A percentile compares a stretch with the other conserved stretches of the same genome.
These are phyloP conservation scores for Anas platyrhynchos DNA, from an alignment of 2,113 vertebrate species.

Conservation along the genomic window DNA sequence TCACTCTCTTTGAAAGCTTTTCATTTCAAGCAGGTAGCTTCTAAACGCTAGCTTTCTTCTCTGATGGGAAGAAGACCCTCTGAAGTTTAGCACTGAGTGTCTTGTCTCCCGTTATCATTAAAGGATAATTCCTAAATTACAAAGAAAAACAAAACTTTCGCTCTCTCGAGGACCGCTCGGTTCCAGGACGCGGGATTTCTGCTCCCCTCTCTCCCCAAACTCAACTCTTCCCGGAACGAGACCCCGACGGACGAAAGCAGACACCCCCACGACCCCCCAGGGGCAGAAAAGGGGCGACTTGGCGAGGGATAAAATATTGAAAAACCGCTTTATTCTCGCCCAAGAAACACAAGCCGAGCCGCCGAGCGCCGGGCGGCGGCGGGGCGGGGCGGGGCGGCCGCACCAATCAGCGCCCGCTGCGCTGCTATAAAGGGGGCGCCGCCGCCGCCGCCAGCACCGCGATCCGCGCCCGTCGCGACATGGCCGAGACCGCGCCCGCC, in stretches of 20 bases:
- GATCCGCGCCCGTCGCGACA: accelerated
- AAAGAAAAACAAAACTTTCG: constrained; percentile 12
- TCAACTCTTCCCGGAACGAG: not conserved
- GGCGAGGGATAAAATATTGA: not conserved
- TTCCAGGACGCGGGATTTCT: not conserved
- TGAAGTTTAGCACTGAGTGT: not conserved
- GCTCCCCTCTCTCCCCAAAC: not conserved
- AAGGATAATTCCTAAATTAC: not conserved
- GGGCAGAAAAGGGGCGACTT: not conserved
- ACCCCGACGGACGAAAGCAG: accelerated
- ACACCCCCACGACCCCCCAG: not conserved
- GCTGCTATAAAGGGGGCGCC: constrained; percentile 65
- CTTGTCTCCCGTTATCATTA: not conserved
- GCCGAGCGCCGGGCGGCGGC: not conserved
- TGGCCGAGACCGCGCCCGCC: constrained; percentile 30
- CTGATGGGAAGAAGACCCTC: not conserved
- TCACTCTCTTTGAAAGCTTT: not conserved
- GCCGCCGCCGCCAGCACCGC: accelerated
- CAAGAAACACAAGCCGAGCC: constrained; percentile 57
- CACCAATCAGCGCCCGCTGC: constrained; percentile 69
- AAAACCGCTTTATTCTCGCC: constrained; percentile 10
- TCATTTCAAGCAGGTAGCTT: not conserved
- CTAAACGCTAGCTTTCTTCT: not conserved
- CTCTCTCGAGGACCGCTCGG: not conserved
- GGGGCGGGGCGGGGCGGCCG: not conserved